Percentiles rank a stretch among this genome's conserved stretches.
Evolutionary conservation across 1,140 invertebrate species (phyloP).

Genomic region (Asbolus verrucosus): DNA sequence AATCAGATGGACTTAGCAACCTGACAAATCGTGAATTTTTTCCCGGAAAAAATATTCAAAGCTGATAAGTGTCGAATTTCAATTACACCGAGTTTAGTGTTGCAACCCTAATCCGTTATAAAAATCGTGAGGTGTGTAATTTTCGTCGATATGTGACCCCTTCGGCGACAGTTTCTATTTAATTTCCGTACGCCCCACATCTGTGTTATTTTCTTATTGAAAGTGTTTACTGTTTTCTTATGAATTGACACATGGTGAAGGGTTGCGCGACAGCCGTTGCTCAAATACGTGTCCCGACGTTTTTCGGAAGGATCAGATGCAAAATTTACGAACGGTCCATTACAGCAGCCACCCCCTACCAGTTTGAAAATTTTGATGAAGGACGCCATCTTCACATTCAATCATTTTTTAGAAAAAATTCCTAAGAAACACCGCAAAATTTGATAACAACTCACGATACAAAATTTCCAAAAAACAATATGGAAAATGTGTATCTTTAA

Average conservation of each 20-base stretch:
- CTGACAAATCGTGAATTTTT: conserved; percentile 26
- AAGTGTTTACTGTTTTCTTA: conserved; percentile 19
- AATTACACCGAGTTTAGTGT: conserved; percentile 23
- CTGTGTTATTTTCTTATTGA: conserved; percentile 45
- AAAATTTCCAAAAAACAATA: no score
- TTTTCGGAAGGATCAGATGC: conserved; percentile 2
- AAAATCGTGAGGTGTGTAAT: conserved; percentile 21
- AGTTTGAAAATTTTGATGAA: no score
- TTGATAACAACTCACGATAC: no score
- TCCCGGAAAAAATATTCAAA: conserved; percentile 1
- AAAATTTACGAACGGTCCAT: no score
- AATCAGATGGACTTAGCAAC: conserved; percentile 54
- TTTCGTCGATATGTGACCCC: conserved; percentile 10
- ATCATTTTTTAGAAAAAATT: no score
- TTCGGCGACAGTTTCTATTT: conserved; percentile 39
- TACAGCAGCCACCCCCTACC: no score
- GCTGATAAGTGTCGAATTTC: neutral
- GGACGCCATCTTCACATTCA: no score
- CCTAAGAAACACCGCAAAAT: no score
- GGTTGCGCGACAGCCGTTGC: conserved; percentile 15
- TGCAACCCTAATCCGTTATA: conserved; percentile 25
- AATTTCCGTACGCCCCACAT: conserved; percentile 42
- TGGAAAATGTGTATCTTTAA: no score
- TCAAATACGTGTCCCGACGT: neutral
- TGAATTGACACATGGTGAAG: conserved; percentile 29